Evolutionary conservation across 2,113 vertebrate species (phyloP).

Genomic region (Odontophorus gujanensis): DNA sequence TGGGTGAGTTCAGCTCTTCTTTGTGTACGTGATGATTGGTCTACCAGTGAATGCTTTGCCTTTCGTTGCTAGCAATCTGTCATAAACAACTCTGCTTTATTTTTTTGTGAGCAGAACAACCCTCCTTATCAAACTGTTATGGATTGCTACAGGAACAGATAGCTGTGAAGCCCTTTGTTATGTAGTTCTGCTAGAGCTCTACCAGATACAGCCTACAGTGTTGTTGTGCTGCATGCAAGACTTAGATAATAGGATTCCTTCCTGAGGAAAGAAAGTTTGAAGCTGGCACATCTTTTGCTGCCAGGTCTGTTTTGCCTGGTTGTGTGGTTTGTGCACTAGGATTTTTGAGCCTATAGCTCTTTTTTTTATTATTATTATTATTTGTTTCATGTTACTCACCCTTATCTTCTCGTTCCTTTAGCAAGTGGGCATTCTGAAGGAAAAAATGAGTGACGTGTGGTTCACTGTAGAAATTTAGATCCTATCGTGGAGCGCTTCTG

Average conservation of each 20-base stretch:
- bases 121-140: accelerated
- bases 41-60: no score
- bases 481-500: background rate
- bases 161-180: accelerated
- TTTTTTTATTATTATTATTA: no score
- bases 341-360: background rate
- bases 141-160: no score
- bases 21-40: no score
- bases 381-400: background rate
- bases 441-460: background rate
- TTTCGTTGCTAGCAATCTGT: no score
- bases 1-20: no score
- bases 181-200: background rate
- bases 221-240: background rate
- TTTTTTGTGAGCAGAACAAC: no score
- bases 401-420: background rate
- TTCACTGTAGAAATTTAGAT: background rate
- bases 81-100: no score
- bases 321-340: background rate
- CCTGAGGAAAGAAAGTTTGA: background rate
- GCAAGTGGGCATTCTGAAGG: background rate
- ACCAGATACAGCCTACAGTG: background rate
- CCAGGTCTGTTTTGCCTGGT: background rate
- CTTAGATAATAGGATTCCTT: background rate
- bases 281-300: background rate